Conservation (phyloP, 2,113 vertebrate genomes). For the Misgurnus mizolepis region DNA sequence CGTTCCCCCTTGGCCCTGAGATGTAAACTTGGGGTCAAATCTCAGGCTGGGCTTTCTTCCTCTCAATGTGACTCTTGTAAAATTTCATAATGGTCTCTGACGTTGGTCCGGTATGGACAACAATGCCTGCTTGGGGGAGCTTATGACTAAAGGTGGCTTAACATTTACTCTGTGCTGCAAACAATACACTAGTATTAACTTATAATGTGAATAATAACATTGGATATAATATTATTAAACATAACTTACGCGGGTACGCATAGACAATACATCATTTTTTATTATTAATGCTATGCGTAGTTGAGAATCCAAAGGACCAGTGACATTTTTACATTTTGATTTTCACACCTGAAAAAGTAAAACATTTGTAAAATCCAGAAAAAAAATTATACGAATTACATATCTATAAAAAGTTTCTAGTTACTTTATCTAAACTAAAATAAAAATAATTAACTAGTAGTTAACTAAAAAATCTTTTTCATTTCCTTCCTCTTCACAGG, state of each 20-base stretch:
- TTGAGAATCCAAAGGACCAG: no score
- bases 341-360: no score
- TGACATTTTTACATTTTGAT: no score
- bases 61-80: slow-evolving; percentile 22
- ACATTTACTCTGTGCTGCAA: slow-evolving; percentile 7
- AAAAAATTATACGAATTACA: no score
- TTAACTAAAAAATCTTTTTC: background rate
- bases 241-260: background rate
- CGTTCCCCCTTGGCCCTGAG: background rate
- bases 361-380: no score
- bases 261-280: no score
- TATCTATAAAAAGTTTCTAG: no score
- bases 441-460: no score
- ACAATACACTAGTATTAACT: slow-evolving; percentile 21
- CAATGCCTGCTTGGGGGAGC: slow-evolving; percentile 21
- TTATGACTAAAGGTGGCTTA: slow-evolving; percentile 1
- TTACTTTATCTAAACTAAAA: no score
- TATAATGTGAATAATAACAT: background rate
- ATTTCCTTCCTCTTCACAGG: slow-evolving; percentile 66
- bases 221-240: slow-evolving; percentile 2
- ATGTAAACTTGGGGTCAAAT: slow-evolving; percentile 3
- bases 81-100: slow-evolving; percentile 29
- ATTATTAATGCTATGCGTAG: no score
- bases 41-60: slow-evolving; percentile 18
- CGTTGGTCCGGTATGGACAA: slow-evolving; percentile 44